Percentiles rank a stretch among this genome's conserved stretches.
These are phyloP conservation scores for Alectura lathami DNA, from an alignment of 2,113 vertebrate genomes.

Conservation along the genomic window DNA sequence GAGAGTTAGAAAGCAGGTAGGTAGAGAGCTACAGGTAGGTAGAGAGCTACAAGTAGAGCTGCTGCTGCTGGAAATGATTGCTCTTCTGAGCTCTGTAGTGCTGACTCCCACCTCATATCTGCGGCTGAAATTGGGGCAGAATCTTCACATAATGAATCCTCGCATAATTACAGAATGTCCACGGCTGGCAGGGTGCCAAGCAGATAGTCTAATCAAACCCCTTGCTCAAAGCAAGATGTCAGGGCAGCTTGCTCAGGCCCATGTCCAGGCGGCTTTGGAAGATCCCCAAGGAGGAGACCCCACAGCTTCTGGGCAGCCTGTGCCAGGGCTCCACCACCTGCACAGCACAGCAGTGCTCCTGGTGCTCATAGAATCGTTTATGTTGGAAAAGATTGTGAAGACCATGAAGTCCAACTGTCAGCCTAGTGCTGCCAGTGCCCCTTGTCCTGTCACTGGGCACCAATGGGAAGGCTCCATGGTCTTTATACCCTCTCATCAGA, in stretches of 20 bases:
- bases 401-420: not conserved
- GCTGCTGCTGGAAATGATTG: not conserved
- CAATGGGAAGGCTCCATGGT: not conserved
- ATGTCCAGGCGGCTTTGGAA: not conserved
- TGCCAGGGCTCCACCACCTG: not conserved
- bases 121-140: not conserved
- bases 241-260: not conserved
- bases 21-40: no score
- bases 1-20: no score
- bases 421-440: not conserved
- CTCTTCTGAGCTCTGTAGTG: not conserved
- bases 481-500: not conserved
- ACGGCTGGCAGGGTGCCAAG: not conserved
- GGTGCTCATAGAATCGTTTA: not conserved
- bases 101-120: not conserved
- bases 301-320: not conserved
- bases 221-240: not conserved
- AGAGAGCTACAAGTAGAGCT: no score
- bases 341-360: not conserved
- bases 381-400: not conserved
- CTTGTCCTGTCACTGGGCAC: not conserved
- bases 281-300: not conserved
- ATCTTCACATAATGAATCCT: not conserved
- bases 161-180: not conserved
- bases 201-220: not conserved